Conservation (phyloP, 2,888 invertebrate species). For the Megamerina dolium region DNA sequence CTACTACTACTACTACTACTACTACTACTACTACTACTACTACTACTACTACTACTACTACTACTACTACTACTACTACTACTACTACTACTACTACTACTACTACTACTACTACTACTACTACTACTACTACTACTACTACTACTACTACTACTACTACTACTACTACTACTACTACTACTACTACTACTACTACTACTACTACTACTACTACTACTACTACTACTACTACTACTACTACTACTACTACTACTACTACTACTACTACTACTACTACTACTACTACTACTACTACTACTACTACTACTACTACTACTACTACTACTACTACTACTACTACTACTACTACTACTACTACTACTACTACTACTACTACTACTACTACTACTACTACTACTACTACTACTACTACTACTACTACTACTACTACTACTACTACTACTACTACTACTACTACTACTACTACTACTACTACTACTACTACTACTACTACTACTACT, state of each 20-base stretch:
- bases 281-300: background rate
- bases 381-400: constrained; percentile 4
- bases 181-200: background rate
- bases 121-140: background rate
- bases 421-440: constrained; percentile 4
- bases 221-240: background rate
- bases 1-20: background rate
- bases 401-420: constrained; percentile 4
- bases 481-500: constrained; percentile 4
- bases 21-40: background rate
- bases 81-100: background rate
- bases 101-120: background rate
- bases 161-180: background rate
- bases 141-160: background rate
- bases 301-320: background rate
- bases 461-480: constrained; percentile 3
- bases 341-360: background rate
- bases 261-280: background rate
- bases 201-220: background rate
- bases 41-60: background rate
- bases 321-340: background rate
- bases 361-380: constrained; percentile 1
- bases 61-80: background rate
- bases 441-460: constrained; percentile 4
- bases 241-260: background rate